Percentiles rank a stretch among this genome's conserved stretches.
These are phyloP conservation scores for Metellina segmentata DNA, from an alignment of 2,888 invertebrate species.

Conservation along the genomic window DNA sequence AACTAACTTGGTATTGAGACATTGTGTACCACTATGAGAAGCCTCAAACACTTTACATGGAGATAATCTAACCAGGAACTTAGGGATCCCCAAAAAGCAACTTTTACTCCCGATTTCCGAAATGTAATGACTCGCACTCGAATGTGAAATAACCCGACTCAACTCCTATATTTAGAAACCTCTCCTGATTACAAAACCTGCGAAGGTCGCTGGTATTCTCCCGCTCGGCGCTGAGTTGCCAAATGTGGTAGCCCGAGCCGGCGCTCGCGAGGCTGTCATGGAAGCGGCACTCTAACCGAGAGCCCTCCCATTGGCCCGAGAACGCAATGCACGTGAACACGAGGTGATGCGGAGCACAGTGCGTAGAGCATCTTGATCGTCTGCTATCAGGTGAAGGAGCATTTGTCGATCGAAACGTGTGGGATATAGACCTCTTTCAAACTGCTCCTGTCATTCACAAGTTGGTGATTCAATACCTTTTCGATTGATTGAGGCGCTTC, in stretches of 20 bases:
- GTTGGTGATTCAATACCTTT: not conserved
- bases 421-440: not conserved
- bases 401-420: conserved; percentile 7
- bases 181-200: conserved; percentile 1
- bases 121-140: no score
- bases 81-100: no score
- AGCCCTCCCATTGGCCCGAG: conserved; percentile 41
- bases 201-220: not conserved
- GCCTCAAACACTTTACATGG: no score
- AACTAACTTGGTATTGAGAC: no score
- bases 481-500: not conserved
- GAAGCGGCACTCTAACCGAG: conserved; percentile 35
- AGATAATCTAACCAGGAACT: no score
- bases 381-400: conserved; percentile 34
- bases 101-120: no score
- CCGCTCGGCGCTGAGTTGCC: conserved; percentile 28
- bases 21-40: no score
- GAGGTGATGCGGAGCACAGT: conserved; percentile 47
- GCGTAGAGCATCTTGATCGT: conserved; percentile 16
- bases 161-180: conserved; percentile 18
- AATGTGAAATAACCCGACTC: not conserved
- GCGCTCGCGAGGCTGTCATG: conserved; percentile 37
- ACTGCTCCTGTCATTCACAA: not conserved
- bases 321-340: conserved; percentile 61
- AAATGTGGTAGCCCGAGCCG: not conserved